Base-by-base conservation (phyloP, 2,888 invertebrate species). In the Eristalis arbustorum region DNA sequence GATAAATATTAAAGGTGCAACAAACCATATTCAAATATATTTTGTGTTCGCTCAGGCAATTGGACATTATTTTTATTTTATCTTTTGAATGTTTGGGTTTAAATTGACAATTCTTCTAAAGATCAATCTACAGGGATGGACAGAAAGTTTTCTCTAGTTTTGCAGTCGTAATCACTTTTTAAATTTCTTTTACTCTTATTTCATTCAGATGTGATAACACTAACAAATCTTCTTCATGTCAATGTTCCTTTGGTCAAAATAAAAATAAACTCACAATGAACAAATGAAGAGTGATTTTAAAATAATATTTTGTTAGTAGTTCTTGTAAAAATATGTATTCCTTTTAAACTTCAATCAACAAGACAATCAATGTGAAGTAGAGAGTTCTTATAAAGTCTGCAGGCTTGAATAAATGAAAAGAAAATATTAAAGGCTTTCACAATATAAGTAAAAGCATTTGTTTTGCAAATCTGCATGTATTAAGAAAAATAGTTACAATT, bases 301-400 rank as follows among this genome's bases (percentile, higher is more conserved):
- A 49, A 49, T 49, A 18, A 49, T 8, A 49, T n/a, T n/a, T n/a
- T 49, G 49, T 49, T 18, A 49, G 49, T 49, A 18, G 49, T 8
- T 42, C 6, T 42, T 49, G 49, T 49, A 42, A 42, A 0, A n/a
- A 14, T 18, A 8, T 49, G n/a, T 49, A 49, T 18, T 56, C 14
- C 40, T 49, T 23, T 72, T 72, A 37, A 37, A 61, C 68, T 79
- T 74, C 31, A 31, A 31, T 40, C 49, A 87, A 71, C 66, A 83
- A 79, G 78, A 87, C 72, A 82, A 78, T 78, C 34, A 42, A 57
- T 73, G 81, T 74, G 66, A 82, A 78, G 63, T 78, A 78, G 71
- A 87, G 82, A 83, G 62, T 42, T 74, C 78, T 56, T 49, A 57
- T 82, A 85, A 78, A 72, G 82, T 74, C 81, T 78, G 83, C 87